phyloP scores from a whole-genome alignment of 2,888 invertebrate species.

The Cheilosia impressa region DNA sequence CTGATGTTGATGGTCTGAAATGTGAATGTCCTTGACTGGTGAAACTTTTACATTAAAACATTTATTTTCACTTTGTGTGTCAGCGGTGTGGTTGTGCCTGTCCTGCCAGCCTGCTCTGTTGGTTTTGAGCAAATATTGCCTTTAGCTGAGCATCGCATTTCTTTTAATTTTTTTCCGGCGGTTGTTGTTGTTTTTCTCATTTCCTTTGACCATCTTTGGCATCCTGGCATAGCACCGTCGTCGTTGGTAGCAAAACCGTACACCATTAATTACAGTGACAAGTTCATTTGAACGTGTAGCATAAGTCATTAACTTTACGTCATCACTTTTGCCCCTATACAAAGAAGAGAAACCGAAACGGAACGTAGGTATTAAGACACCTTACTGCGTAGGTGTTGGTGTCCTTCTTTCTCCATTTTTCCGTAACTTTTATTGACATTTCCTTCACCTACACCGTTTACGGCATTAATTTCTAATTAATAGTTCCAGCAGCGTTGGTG shows the following conservation, averaged over 20 bases:
- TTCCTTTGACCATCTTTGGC: constrained; percentile 30
- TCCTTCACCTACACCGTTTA: not conserved
- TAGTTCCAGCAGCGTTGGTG: constrained; percentile 54
- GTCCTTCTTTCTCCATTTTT: not conserved
- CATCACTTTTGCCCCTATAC: constrained; percentile 47
- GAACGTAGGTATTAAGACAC: constrained; percentile 13
- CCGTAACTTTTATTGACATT: not conserved
- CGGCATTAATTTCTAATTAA: constrained; percentile 66
- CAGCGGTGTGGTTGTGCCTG: constrained; percentile 18
- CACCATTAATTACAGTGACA: constrained; percentile 63
- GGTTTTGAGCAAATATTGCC: constrained; percentile 40
- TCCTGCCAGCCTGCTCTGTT: constrained; percentile 25
- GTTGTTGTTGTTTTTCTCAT: not conserved
- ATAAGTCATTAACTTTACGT: constrained; percentile 60
- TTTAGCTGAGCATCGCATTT: constrained; percentile 13
- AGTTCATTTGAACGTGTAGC: constrained; percentile 60
- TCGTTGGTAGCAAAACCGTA: constrained; percentile 1
- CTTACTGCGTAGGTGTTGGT: constrained; percentile 17
- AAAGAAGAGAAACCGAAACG: not conserved
- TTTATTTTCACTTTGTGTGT: constrained; percentile 37
- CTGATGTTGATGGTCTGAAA: not conserved
- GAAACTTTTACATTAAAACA: constrained; percentile 52
- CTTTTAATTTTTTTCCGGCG: constrained; percentile 4
- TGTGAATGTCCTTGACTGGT: constrained; percentile 34
- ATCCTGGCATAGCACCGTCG: constrained; percentile 2